These are phyloP conservation scores for Apeltes quadracus DNA, from an alignment of 2,113 vertebrate species.

Conservation along the genomic window DNA sequence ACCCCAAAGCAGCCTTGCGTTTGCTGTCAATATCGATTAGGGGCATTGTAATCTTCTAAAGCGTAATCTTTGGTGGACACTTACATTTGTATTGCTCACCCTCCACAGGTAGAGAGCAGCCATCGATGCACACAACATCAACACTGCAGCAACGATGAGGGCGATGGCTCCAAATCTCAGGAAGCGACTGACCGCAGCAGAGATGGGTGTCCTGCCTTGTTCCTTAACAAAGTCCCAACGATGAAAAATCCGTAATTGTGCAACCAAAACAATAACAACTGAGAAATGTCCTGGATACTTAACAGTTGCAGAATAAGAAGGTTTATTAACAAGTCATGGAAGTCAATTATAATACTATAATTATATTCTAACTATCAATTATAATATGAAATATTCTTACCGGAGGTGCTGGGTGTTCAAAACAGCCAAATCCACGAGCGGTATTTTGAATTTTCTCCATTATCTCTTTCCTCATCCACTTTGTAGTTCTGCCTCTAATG, in stretches of 20 bases:
- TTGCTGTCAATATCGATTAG: slow-evolving; percentile 14
- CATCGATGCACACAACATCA: slow-evolving; percentile 88
- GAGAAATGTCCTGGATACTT: slow-evolving; percentile 3
- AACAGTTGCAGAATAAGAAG: neutral
- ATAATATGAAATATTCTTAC: slow-evolving; percentile 78
- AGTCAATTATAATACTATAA: slow-evolving; percentile 29
- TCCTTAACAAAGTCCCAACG: slow-evolving; percentile 68
- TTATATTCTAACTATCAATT: slow-evolving; percentile 29
- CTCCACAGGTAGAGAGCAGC: slow-evolving; percentile 93
- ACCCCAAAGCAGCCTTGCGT: slow-evolving; percentile 10
- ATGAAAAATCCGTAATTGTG: slow-evolving; percentile 24
- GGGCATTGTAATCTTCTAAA: slow-evolving; percentile 13
- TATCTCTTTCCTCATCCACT: slow-evolving; percentile 75
- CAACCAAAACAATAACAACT: neutral
- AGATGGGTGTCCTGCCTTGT: slow-evolving; percentile 69
- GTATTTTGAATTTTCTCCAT: slow-evolving; percentile 83
- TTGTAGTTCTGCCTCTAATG: slow-evolving; percentile 10
- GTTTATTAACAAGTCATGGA: slow-evolving; percentile 25
- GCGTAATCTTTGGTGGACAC: slow-evolving; percentile 39
- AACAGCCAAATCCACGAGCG: slow-evolving; percentile 79
- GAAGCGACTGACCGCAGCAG: slow-evolving; percentile 75
- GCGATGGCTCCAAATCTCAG: slow-evolving; percentile 84
- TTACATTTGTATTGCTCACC: slow-evolving; percentile 86
- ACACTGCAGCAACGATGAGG: slow-evolving; percentile 83
- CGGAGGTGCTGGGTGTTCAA: slow-evolving; percentile 80